Evolutionary conservation across 2,113 vertebrate species (phyloP).

Genomic region (Mustela nigripes): DNA sequence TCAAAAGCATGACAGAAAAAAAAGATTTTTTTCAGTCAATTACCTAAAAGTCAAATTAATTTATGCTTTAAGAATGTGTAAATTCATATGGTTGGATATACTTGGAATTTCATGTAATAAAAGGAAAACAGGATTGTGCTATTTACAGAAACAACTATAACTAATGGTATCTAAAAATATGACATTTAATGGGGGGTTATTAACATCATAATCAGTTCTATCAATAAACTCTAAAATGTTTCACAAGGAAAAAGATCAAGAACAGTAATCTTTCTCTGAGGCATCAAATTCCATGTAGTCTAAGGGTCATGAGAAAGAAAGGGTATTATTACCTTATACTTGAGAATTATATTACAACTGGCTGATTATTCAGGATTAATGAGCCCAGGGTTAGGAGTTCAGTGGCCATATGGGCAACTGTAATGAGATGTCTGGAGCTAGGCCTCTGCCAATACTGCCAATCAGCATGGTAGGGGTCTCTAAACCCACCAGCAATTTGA

Average conservation of each 20-base stretch:
- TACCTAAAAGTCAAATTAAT: neutral
- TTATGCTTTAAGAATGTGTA: neutral
- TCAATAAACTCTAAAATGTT: conserved; percentile 29
- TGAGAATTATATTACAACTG: conserved; percentile 54
- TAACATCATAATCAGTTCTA: conserved; percentile 43
- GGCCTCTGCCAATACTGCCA: neutral
- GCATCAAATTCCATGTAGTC: conserved; percentile 30
- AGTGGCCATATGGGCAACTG: conserved; percentile 35
- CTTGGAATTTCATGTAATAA: neutral
- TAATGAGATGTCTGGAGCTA: conserved; percentile 14
- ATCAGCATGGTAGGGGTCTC: neutral
- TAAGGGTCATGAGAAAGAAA: conserved; percentile 28
- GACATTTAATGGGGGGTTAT: neutral
- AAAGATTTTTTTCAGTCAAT: neutral
- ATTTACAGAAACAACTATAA: neutral
- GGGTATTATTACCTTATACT: conserved; percentile 48
- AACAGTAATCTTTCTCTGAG: neutral
- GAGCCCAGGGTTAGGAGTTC: conserved; percentile 66
- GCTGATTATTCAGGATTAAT: conserved; percentile 65
- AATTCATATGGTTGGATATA: neutral
- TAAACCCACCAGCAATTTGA: neutral
- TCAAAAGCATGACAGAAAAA: neutral
- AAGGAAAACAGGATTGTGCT: conserved; percentile 15
- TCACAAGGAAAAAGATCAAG: conserved; percentile 44
- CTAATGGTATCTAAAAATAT: neutral